phyloP scores from a whole-genome alignment of 2,888 invertebrate genomes.

The Dynastes hyllus region DNA sequence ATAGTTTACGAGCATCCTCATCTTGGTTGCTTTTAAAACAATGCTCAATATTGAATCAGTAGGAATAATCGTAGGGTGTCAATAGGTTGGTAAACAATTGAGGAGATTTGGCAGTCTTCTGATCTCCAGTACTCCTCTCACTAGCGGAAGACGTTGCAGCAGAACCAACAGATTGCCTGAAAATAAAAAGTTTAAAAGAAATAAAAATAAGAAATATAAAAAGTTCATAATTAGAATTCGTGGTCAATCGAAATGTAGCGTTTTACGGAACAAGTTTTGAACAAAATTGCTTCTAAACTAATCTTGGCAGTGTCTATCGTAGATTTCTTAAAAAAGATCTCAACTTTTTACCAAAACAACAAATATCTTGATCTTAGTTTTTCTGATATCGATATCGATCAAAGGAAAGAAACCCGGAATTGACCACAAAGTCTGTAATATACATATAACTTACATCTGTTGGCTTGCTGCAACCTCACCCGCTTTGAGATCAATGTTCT shows the following conservation, averaged over 20 bases:
- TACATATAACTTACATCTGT: constrained; percentile 55
- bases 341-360: too few relatives aligned
- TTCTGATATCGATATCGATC: too few relatives aligned
- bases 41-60: not conserved
- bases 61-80: constrained; percentile 47
- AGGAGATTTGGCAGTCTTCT: constrained; percentile 48
- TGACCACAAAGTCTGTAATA: too few relatives aligned
- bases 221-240: too few relatives aligned
- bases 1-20: too few relatives aligned
- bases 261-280: not conserved
- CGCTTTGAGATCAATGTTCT: constrained; percentile 77
- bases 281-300: too few relatives aligned
- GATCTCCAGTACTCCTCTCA: constrained; percentile 45
- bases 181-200: constrained; percentile 21
- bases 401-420: too few relatives aligned
- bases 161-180: constrained; percentile 54
- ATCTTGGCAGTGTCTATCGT: too few relatives aligned
- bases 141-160: constrained; percentile 36
- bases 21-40: too few relatives aligned
- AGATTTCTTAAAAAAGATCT: too few relatives aligned
- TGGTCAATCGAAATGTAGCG: not conserved
- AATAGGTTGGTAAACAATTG: constrained; percentile 49
- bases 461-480: constrained; percentile 54
- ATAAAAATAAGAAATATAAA: not conserved
- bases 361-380: too few relatives aligned